Evolutionary conservation across 2,888 invertebrate genomes (phyloP), one percentile per base, ranked within the genome.

Genomic region (Apeira syringaria): DNA sequence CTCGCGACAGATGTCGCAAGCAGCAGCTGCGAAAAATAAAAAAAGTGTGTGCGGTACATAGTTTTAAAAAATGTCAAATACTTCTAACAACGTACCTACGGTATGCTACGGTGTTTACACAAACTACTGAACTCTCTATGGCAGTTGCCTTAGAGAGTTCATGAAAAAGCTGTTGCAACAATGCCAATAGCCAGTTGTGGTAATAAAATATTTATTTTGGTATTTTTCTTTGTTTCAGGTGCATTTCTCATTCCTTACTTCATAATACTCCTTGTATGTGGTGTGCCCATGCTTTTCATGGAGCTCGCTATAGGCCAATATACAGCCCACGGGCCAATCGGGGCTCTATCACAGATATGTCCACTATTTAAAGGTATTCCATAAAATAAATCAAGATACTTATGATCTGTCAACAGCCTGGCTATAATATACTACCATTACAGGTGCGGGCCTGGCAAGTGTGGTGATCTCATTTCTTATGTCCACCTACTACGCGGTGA

Each of bases 171-270:
- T n/a, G n/a, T n/a, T n/a, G n/a, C n/a, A n/a, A n/a, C n/a, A n/a
- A n/a, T n/a, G n/a, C n/a, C n/a, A n/a, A n/a, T n/a, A n/a, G n/a
- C n/a, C n/a, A n/a, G n/a, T n/a, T n/a, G n/a, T n/a, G n/a, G n/a
- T n/a, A n/a, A n/a, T n/a, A n/a, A n/a, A n/a, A n/a, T n/a, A n/a
- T n/a, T n/a, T n/a, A n/a, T n/a, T n/a, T n/a, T n/a, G n/a, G n/a
- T n/a, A n/a, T 27, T 26, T 43, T 25, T 31, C 6, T 52, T 73
- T 63, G 62, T 91, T 92, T 42, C 92, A 97, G 98, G 98, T 73
- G 97, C 97, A 47, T 98, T 98, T 90, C 93, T 98, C 76, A 95
- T 98, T 81, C 98, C 98, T 59, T 98, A 98, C 89, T 96, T 97
- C 86, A 93, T 97, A 81, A 96, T 97, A 84, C 93, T 98, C 86